These are phyloP conservation scores for Electrona antarctica DNA, from an alignment of 2,113 vertebrate genomes.

Conservation along the genomic window DNA sequence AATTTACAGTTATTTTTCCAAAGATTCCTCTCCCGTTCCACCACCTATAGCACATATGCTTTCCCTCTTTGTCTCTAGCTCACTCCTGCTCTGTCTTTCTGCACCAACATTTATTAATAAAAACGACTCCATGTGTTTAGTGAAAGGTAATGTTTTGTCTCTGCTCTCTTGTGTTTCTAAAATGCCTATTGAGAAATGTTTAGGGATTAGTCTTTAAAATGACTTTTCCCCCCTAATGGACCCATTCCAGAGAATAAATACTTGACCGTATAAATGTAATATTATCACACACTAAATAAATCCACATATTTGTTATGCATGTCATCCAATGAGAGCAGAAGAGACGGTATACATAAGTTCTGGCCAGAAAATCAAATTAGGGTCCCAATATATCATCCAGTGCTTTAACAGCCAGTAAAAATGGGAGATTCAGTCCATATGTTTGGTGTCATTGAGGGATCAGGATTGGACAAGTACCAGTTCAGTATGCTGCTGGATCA, in stretches of 20 bases:
- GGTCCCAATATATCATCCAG: conserved; percentile 67
- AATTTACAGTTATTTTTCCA: conserved; percentile 76
- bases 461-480: conserved; percentile 54
- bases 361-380: conserved; percentile 76
- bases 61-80: conserved; percentile 21
- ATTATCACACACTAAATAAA: conserved; percentile 30
- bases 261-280: conserved; percentile 24
- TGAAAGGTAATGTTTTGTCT: conserved; percentile 22
- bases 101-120: conserved; percentile 13
- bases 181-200: conserved; percentile 10
- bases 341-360: conserved; percentile 59
- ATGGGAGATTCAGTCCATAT: conserved; percentile 73
- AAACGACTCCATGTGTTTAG: conserved; percentile 57
- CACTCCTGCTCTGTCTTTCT: conserved; percentile 20
- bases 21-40: conserved; percentile 36
- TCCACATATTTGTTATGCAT: conserved; percentile 47
- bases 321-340: conserved; percentile 47
- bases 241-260: conserved; percentile 1
- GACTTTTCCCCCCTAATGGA: not conserved
- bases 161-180: conserved; percentile 13
- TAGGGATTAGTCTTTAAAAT: conserved; percentile 12
- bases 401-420: conserved; percentile 61
- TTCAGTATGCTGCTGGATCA: conserved; percentile 53
- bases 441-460: conserved; percentile 72
- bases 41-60: conserved; percentile 56